phyloP scores from a whole-genome alignment of 2,797 vertebrate species.

The Microhierax caerulescens region DNA sequence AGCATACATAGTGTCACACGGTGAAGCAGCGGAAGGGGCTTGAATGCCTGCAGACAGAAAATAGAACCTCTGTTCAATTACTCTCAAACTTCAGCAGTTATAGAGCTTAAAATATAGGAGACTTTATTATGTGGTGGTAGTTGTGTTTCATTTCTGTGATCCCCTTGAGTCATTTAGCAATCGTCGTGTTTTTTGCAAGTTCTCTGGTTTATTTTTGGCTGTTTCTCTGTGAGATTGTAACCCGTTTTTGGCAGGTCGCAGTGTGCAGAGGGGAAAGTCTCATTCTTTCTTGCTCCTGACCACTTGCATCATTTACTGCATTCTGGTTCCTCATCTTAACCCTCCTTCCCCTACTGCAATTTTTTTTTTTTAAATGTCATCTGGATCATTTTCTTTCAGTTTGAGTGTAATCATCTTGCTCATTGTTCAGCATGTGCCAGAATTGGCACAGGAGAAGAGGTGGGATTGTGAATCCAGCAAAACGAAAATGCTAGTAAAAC shows the following conservation, averaged over 20 bases:
- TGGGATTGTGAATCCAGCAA: not conserved
- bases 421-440: not conserved
- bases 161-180: not conserved
- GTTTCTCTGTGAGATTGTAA: not conserved
- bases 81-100: not conserved
- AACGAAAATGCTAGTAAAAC: not conserved
- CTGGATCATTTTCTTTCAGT: not conserved
- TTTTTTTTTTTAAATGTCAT: not conserved
- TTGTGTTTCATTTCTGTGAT: not conserved
- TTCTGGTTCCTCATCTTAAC: not conserved
- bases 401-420: rapidly evolving
- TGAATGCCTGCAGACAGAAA: not conserved
- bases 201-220: not conserved
- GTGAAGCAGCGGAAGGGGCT: not conserved
- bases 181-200: not conserved
- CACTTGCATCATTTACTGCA: not conserved
- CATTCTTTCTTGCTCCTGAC: not conserved
- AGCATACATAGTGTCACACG: rapidly evolving
- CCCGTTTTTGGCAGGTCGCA: not conserved
- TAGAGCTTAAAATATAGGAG: not conserved
- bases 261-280: not conserved
- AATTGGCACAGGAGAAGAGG: not conserved
- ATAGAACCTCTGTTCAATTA: not conserved
- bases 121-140: not conserved
- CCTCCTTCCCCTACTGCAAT: not conserved